A percentile compares a stretch with the other conserved stretches of the same genome.
Conservation (phyloP, 2,113 vertebrate genomes). For the Gopherus flavomarginatus region DNA sequence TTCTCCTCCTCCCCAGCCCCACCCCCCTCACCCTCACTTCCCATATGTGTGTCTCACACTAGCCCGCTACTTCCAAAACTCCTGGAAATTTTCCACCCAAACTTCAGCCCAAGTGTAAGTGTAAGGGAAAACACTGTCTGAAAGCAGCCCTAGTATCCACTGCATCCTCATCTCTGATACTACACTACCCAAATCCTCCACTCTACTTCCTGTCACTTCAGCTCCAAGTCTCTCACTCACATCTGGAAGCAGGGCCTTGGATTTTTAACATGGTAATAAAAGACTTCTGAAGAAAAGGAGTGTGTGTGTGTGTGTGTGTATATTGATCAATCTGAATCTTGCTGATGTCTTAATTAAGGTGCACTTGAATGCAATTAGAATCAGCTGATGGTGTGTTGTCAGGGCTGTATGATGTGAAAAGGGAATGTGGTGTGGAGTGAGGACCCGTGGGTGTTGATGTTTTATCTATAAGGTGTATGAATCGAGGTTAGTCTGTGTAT, state of each 20-base stretch:
- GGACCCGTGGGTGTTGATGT: background rate
- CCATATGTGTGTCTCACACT: background rate
- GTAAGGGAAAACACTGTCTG: background rate
- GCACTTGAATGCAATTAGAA: accelerated
- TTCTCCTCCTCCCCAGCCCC: background rate
- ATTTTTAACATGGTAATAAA: accelerated
- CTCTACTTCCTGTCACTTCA: background rate
- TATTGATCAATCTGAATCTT: background rate
- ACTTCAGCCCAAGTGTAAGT: background rate
- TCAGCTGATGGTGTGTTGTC: background rate
- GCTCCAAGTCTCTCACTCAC: background rate
- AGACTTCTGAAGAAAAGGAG: background rate
- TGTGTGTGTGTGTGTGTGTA: no score
- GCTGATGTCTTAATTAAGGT: background rate
- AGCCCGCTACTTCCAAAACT: background rate
- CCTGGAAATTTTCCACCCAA: background rate
- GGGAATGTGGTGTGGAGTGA: background rate
- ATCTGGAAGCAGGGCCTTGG: background rate
- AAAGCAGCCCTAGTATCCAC: background rate
- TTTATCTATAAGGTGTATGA: background rate
- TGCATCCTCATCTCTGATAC: background rate
- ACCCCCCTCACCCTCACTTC: background rate
- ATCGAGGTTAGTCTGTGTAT: background rate
- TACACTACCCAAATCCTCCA: background rate
- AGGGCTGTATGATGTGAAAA: accelerated